Percentiles rank a stretch among this genome's conserved stretches.
Conservation (phyloP, 2,797 vertebrate genomes). For the Falco concolor region DNA sequence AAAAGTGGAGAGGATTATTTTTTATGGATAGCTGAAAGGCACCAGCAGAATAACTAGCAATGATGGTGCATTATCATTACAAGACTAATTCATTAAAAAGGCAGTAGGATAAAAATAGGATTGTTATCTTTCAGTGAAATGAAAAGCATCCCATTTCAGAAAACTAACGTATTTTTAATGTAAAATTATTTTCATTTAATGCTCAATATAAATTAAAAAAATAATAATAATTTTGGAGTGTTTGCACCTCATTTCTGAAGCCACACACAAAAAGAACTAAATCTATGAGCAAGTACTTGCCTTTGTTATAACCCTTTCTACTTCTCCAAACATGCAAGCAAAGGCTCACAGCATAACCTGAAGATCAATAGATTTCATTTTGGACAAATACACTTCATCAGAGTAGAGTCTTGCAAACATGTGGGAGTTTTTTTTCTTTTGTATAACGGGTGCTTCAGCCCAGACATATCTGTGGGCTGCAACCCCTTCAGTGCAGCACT, state of each 20-base stretch:
- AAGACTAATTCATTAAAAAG: constrained; percentile 1
- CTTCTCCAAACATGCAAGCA: neutral
- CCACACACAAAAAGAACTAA: neutral
- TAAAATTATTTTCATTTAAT: neutral
- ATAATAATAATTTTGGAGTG: neutral
- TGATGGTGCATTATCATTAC: neutral
- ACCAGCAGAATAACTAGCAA: neutral
- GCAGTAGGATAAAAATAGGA: neutral
- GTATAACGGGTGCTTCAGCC: neutral
- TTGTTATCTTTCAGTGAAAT: neutral
- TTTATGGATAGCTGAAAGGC: neutral
- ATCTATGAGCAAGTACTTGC: neutral
- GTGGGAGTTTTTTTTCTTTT: neutral
- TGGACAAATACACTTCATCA: neutral
- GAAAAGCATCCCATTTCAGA: neutral
- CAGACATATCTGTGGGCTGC: neutral
- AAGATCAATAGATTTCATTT: neutral
- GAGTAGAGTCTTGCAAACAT: neutral
- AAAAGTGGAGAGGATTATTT: neutral
- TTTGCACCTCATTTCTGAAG: neutral
- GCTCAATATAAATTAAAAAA: neutral
- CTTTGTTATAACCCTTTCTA: neutral
- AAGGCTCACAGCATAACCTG: neutral
- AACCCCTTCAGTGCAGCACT: neutral
- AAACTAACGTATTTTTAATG: neutral